Percentiles rank a stretch among this genome's conserved stretches.
Conservation (phyloP, 2,113 vertebrate genomes). For the Psettodes erumei region DNA sequence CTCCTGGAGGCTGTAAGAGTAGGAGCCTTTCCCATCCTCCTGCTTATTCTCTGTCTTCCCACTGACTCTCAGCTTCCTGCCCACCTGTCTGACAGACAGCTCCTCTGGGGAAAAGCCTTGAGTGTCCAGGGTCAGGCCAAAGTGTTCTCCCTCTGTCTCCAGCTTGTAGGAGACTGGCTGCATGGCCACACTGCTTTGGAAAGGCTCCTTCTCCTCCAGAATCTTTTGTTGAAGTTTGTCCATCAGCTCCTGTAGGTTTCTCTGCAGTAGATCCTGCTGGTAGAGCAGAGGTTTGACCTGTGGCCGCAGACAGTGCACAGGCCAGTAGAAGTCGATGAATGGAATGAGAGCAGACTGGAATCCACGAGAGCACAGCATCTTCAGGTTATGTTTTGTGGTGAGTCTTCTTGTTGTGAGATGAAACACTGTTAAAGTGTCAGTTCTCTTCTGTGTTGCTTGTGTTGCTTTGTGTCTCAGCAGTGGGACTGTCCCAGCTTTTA, state of each 20-base stretch:
- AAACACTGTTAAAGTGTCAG: neutral
- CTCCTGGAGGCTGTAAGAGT: conserved; percentile 72
- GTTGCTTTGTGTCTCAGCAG: neutral
- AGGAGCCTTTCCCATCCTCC: conserved; percentile 71
- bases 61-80: conserved; percentile 73
- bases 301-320: conserved; percentile 72
- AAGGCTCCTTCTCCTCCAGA: conserved; percentile 71
- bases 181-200: conserved; percentile 22
- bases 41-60: conserved; percentile 75
- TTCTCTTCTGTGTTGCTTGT: conserved; percentile 6
- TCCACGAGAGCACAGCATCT: conserved; percentile 28
- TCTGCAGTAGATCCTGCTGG: conserved; percentile 68
- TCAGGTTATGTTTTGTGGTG: neutral
- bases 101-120: conserved; percentile 74
- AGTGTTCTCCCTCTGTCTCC: conserved; percentile 58
- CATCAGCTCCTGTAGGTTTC: conserved; percentile 70
- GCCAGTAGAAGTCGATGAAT: conserved; percentile 14
- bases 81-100: conserved; percentile 78
- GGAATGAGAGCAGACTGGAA: conserved; percentile 39
- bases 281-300: conserved; percentile 70
- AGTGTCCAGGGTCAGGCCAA: conserved; percentile 71
- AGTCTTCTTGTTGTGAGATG: neutral
- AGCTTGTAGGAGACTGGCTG: conserved; percentile 58
- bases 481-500: neutral
- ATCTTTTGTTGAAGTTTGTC: conserved; percentile 66